Base-by-base conservation (phyloP, 2,888 invertebrate genomes). In the Acronicta aceris region DNA sequence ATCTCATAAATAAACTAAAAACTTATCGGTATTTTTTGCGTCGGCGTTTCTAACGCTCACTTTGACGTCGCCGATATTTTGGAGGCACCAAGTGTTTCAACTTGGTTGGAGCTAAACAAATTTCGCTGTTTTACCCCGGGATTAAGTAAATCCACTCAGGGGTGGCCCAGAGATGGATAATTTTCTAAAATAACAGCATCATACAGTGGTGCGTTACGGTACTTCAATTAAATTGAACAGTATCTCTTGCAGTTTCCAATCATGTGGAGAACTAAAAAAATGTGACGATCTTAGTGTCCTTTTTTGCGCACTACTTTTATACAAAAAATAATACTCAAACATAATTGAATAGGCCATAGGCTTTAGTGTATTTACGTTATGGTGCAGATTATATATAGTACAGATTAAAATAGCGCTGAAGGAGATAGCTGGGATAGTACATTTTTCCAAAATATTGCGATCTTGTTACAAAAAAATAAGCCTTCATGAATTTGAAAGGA, bases 101-200 rank as follows among this genome's bases (percentile, higher is more conserved):
- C 55, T 76, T 65, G 71, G 71, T 9, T 56, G 64, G 58, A 73
- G 57, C 43, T 56, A 56, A 59, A 76, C 50, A 68, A 56, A 76
- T 62, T 66, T 59, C 38, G 62, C 62, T 69, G 69, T 75, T 75
- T 75, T 75, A 72, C 42, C 49, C 57, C 33, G 47, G 65, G 71
- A 63, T 74, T 67, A 76, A 21, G 36, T 53, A 38, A 65, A 52
- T 55, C 15, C 47, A 5, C 76, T 62, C 67, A 61, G 66, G 85
- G 89, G 89, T 87, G 89, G 89, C 66, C 88, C 68, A 45, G 36
- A 63, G 56, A 75, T 42, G 54, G 58, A 67, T 63, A 65, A 65
- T 76, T 61, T 63, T 68, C 67, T 78, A 68, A 73, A 76, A 81
- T 76, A 83, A 81, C 71, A 78, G 63, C 56, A 66, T 75, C 76